A percentile compares a stretch with the other conserved stretches of the same genome.
Evolutionary conservation across 2,113 vertebrate species (phyloP).

Genomic region (Buteo buteo): DNA sequence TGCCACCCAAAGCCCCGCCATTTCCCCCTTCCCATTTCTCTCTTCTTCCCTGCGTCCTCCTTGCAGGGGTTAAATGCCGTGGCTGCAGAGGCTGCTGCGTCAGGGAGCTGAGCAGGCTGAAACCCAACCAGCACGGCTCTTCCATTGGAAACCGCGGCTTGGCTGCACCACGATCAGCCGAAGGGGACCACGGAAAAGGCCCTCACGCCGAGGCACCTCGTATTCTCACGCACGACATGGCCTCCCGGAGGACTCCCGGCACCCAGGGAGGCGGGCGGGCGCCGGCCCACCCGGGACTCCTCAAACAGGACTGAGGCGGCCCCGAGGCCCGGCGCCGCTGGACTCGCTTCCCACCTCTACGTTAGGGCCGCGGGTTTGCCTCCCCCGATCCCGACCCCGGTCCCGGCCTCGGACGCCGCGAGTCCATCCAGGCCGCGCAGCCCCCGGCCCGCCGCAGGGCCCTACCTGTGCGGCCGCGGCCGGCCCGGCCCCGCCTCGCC

Average conservation of each 20-base stretch:
- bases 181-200: accelerated
- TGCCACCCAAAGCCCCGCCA: background rate
- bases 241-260: too few relatives aligned
- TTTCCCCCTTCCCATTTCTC: background rate
- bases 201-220: background rate
- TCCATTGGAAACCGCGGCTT: accelerated
- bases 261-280: background rate
- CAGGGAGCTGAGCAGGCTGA: background rate
- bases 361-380: background rate
- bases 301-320: background rate
- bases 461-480: background rate
- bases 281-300: background rate
- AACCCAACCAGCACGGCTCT: background rate
- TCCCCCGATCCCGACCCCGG: too few relatives aligned
- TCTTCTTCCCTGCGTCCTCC: background rate
- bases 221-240: background rate
- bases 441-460: too few relatives aligned
- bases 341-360: too few relatives aligned
- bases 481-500: too few relatives aligned
- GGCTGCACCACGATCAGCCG: background rate
- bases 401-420: accelerated
- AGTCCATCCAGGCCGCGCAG: too few relatives aligned
- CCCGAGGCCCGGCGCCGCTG: background rate
- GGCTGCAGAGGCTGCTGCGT: background rate
- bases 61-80: background rate